A percentile compares a stretch with the other conserved stretches of the same genome.
phyloP scores from a whole-genome alignment of 1,140 invertebrate genomes.

The Anastrepha ludens region DNA sequence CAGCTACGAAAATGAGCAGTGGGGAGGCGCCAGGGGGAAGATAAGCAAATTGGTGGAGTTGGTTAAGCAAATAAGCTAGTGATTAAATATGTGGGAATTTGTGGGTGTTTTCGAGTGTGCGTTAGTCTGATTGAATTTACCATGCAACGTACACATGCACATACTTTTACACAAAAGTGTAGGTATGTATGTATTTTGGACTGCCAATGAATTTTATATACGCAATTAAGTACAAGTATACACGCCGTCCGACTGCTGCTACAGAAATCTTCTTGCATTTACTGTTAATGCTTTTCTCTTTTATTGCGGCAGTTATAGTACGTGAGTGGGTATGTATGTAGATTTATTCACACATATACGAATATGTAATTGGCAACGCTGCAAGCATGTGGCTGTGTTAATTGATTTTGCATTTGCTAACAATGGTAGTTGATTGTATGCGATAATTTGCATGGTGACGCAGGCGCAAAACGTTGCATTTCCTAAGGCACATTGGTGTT shows the following conservation, averaged over 20 bases:
- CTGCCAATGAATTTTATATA: constrained; percentile 42
- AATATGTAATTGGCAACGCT: neutral
- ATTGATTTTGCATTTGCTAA: constrained; percentile 51
- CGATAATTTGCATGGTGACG: constrained; percentile 31
- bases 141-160: no score
- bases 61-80: constrained; percentile 32
- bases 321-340: neutral
- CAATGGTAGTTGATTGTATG: constrained; percentile 48
- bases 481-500: neutral
- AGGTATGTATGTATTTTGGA: neutral
- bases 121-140: constrained; percentile 7
- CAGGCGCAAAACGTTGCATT: neutral
- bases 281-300: neutral
- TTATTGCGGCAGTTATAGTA: neutral
- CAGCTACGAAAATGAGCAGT: neutral
- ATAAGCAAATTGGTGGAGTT: neutral
- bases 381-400: neutral
- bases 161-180: neutral
- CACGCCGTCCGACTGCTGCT: neutral
- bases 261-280: neutral
- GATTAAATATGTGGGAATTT: constrained; percentile 38
- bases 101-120: neutral
- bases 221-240: constrained; percentile 39
- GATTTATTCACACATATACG: neutral
- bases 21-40: neutral